These are phyloP conservation scores for Tipula helvola DNA, from an alignment of 2,888 invertebrate genomes.

Conservation along the genomic window DNA sequence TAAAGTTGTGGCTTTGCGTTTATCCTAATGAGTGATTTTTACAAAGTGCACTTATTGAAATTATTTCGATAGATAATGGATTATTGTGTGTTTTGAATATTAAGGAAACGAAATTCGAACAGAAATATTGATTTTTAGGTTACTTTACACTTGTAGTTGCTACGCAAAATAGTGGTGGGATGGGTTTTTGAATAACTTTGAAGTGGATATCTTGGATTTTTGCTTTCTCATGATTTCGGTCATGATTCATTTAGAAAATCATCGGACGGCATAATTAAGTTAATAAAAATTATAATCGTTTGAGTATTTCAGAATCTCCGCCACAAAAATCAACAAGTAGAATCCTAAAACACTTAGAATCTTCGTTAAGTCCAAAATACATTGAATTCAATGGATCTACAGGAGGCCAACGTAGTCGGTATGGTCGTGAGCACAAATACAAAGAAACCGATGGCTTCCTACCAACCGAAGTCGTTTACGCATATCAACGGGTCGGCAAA, in stretches of 20 bases:
- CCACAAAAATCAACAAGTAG: not conserved
- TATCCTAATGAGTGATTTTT: not conserved
- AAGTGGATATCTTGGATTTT: too few relatives aligned
- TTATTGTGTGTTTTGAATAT: not conserved
- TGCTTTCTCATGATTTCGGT: too few relatives aligned
- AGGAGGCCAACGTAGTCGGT: slow-evolving; percentile 18
- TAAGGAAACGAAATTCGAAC: not conserved
- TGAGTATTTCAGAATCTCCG: not conserved
- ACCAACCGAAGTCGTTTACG: slow-evolving; percentile 16
- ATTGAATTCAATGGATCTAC: slow-evolving; percentile 25
- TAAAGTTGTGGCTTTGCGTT: not conserved
- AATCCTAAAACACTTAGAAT: slow-evolving; percentile 18
- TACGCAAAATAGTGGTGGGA: not conserved
- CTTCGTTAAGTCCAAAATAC: slow-evolving; percentile 30
- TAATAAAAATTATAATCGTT: not conserved
- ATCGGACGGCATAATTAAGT: too few relatives aligned
- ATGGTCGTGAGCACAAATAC: slow-evolving; percentile 19
- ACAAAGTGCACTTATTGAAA: not conserved
- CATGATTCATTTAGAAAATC: too few relatives aligned
- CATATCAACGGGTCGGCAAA: slow-evolving; percentile 15
- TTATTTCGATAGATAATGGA: not conserved
- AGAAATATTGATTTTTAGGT: not conserved
- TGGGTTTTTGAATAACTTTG: too few relatives aligned
- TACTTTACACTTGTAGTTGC: not conserved
- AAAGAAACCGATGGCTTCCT: slow-evolving; percentile 18